Conservation (phyloP, 2,797 vertebrate genomes). For the Melanogrammus aeglefinus region DNA sequence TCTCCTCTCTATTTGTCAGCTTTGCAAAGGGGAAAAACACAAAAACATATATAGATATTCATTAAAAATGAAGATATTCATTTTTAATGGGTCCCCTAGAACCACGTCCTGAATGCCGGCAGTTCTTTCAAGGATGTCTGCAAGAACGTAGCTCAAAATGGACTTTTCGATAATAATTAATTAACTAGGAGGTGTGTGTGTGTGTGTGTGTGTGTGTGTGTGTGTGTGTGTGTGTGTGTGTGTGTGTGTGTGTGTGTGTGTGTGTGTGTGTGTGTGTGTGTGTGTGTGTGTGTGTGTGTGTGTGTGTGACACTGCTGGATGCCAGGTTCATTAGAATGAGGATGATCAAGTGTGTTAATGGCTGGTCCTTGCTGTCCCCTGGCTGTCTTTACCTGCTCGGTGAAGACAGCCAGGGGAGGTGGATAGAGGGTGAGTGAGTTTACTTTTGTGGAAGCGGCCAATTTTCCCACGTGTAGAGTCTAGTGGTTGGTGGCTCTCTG, state of each 20-base stretch:
- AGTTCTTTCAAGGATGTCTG: neutral
- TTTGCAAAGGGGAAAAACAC: neutral
- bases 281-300: constrained; percentile 2
- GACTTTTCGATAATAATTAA: neutral
- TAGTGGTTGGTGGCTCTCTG: neutral
- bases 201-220: constrained; percentile 6
- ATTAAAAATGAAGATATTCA: too few relatives aligned
- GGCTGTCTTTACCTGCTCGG: neutral
- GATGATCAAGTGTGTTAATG: neutral
- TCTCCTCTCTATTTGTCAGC: neutral
- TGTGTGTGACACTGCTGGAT: neutral
- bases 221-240: constrained; percentile 2
- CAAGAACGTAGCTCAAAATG: too few relatives aligned
- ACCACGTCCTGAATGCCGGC: neutral
- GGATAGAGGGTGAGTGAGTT: neutral
- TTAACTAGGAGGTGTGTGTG: neutral
- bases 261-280: constrained; percentile 4
- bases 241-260: too few relatives aligned
- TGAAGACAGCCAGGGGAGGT: neutral
- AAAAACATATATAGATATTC: neutral
- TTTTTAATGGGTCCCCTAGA: neutral
- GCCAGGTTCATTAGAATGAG: neutral
- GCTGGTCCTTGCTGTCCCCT: neutral
- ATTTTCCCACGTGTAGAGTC: neutral
- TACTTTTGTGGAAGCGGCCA: neutral